A percentile compares a stretch with the other conserved stretches of the same genome.
Evolutionary conservation across 2,797 vertebrate species (phyloP).

Genomic region (Typhlichthys eigenmanni): DNA sequence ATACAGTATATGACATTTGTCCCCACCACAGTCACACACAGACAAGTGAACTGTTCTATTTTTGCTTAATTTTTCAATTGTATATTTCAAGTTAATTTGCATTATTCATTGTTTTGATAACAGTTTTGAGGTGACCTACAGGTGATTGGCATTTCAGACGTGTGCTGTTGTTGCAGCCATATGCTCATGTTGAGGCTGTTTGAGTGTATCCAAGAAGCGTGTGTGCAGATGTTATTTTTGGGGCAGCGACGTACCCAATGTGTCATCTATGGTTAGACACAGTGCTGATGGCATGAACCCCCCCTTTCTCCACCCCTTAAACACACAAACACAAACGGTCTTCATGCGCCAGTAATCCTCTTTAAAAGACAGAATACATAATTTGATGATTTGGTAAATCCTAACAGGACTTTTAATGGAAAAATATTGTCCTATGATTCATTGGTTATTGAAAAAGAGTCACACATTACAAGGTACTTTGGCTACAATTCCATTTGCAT

Average conservation of each 20-base stretch:
- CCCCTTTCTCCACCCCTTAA: slow-evolving; percentile 5
- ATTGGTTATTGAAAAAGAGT: neutral
- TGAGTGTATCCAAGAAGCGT: slow-evolving; percentile 35
- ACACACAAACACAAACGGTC: neutral
- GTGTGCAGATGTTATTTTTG: slow-evolving; percentile 45
- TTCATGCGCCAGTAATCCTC: neutral
- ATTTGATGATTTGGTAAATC: too few species aligned
- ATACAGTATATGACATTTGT: too few species aligned
- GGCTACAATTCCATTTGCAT: slow-evolving; percentile 25
- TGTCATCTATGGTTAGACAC: slow-evolving; percentile 53
- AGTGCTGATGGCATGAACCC: slow-evolving; percentile 12
- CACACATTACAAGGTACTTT: slow-evolving; percentile 32
- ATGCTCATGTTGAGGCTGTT: slow-evolving; percentile 19
- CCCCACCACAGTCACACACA: too few species aligned
- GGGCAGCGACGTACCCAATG: slow-evolving; percentile 48
- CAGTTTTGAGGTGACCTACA: too few species aligned
- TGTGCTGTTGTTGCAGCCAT: slow-evolving; percentile 19
- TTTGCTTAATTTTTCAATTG: too few species aligned
- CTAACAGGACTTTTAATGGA: too few species aligned
- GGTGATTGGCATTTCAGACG: neutral
- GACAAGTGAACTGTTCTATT: too few species aligned
- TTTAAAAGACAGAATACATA: neutral
- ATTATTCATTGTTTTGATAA: too few species aligned
- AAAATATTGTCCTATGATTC: too few species aligned
- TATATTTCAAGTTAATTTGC: too few species aligned